These are phyloP conservation scores for Temnothorax nylanderi DNA, from an alignment of 1,140 invertebrate species.

Conservation along the genomic window DNA sequence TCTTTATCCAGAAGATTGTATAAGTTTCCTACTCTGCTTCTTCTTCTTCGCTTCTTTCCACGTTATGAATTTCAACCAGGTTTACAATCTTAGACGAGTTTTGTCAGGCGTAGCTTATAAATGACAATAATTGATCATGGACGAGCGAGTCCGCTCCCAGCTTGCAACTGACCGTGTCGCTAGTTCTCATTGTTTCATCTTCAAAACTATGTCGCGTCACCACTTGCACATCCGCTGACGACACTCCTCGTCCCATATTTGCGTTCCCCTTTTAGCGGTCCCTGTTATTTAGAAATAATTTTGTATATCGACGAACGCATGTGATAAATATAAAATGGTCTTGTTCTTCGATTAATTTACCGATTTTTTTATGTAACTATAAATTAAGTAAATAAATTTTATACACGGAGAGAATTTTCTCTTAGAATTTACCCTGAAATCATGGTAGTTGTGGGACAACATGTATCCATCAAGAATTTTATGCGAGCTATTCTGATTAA, in stretches of 20 bases:
- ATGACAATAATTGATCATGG: slow-evolving; percentile 68
- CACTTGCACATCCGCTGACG: slow-evolving; percentile 45
- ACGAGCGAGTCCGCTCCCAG: slow-evolving; percentile 72
- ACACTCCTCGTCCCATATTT: slow-evolving; percentile 42
- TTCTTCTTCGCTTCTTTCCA: neutral
- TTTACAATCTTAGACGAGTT: slow-evolving; percentile 32
- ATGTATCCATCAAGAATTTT: too few species aligned
- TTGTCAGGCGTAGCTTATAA: slow-evolving; percentile 42
- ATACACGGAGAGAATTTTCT: too few species aligned
- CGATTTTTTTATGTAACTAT: neutral
- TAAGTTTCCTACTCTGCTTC: slow-evolving; percentile 1
- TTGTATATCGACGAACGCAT: neutral
- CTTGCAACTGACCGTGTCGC: slow-evolving; percentile 69
- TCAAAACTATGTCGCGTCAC: slow-evolving; percentile 36
- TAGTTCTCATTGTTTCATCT: slow-evolving; percentile 70
- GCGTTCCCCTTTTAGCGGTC: slow-evolving; percentile 42
- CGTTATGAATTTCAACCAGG: neutral
- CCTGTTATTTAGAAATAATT: slow-evolving; percentile 46
- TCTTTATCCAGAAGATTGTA: slow-evolving; percentile 30
- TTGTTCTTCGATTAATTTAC: neutral
- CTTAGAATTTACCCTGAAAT: too few species aligned
- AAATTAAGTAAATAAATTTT: neutral
- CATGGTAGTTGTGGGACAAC: too few species aligned
- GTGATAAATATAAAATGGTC: neutral
- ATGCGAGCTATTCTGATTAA: too few species aligned